These are phyloP conservation scores for Spheniscus humboldti DNA, from an alignment of 2,797 vertebrate genomes.

Conservation along the genomic window DNA sequence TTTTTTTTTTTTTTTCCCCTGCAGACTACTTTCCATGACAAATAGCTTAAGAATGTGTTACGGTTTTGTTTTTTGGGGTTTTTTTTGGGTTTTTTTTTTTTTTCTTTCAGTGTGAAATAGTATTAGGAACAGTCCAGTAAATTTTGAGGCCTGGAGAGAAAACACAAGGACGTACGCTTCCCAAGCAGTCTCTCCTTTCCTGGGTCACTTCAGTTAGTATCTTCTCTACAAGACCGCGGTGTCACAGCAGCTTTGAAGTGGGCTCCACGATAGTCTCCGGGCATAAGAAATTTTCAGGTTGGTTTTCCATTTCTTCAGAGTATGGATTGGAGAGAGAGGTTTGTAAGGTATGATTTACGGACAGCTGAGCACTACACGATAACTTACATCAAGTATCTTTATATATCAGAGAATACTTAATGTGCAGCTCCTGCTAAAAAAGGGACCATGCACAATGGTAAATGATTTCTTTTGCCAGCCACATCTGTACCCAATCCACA, in stretches of 20 bases:
- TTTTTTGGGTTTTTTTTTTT: no score
- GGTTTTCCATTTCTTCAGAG: background rate
- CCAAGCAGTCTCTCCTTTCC: background rate
- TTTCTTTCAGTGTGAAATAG: background rate
- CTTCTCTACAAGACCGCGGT: background rate
- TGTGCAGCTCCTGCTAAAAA: background rate
- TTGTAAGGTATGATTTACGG: background rate
- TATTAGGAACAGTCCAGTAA: background rate
- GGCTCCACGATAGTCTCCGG: background rate
- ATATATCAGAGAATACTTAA: background rate
- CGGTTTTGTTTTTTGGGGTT: background rate
- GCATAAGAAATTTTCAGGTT: background rate
- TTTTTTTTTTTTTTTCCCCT: background rate
- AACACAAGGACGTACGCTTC: fast-evolving
- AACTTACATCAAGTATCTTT: background rate
- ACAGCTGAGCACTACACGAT: background rate
- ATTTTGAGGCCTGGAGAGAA: background rate
- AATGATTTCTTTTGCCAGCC: background rate
- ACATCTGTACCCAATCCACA: background rate
- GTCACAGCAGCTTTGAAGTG: background rate
- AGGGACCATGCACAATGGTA: background rate
- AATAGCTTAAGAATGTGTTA: background rate
- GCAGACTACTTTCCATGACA: background rate
- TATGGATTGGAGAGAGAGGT: background rate
- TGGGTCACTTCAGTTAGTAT: background rate